Evolutionary conservation across 2,113 vertebrate genomes (phyloP).

Genomic region (Hoplias malabaricus): DNA sequence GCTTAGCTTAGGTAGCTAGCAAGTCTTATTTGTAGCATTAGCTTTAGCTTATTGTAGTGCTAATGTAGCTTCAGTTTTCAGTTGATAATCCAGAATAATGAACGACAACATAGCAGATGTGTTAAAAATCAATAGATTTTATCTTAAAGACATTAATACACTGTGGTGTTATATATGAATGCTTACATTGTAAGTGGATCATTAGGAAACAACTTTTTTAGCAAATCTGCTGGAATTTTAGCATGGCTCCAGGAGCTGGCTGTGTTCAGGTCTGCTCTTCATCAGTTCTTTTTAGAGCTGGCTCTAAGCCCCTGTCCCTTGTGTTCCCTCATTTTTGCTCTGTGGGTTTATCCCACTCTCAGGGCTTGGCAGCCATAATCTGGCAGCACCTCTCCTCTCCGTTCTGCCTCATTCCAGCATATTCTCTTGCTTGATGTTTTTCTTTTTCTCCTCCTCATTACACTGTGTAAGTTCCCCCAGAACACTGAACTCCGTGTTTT

Average conservation of each 20-base stretch:
- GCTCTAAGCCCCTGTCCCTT: neutral
- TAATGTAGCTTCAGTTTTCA: no score
- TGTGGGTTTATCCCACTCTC: neutral
- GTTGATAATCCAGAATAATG: no score
- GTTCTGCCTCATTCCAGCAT: conserved; percentile 31
- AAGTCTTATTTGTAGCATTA: no score
- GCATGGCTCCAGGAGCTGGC: neutral
- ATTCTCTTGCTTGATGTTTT: neutral
- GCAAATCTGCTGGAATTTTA: neutral
- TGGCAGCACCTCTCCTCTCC: neutral
- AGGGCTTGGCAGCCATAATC: conserved; percentile 19
- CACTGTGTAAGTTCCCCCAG: conserved; percentile 33
- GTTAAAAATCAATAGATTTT: no score
- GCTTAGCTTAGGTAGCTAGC: no score
- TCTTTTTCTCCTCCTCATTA: conserved; percentile 13
- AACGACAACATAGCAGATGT: no score
- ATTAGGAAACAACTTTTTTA: neutral
- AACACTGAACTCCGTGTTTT: neutral
- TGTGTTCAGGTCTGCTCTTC: conserved; percentile 55
- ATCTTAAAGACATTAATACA: no score
- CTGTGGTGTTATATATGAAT: no score
- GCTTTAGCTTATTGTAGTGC: no score
- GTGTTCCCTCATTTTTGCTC: conserved; percentile 13
- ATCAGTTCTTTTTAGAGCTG: conserved; percentile 51
- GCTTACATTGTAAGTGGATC: no score